Evolutionary conservation across 2,113 vertebrate species (phyloP).

Genomic region (Cricetomys ansorgei): DNA sequence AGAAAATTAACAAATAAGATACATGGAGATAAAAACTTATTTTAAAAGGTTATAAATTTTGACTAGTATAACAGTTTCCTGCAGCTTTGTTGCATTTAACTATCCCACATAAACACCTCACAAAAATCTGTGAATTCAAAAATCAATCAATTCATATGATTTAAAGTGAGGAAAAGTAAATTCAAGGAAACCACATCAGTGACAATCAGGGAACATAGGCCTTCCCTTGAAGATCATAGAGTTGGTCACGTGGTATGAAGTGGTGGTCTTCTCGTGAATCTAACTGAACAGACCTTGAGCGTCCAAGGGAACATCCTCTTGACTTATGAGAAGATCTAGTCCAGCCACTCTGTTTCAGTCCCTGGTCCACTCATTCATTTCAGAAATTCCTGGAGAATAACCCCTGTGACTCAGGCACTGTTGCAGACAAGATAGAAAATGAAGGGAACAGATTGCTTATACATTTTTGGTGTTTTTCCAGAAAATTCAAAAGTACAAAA

Average conservation of each 20-base stretch:
- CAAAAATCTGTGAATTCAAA: conserved; percentile 30
- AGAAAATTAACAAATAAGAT: conserved; percentile 42
- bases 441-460: background rate
- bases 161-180: background rate
- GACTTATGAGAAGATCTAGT: background rate
- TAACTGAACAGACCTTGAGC: background rate
- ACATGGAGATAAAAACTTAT: background rate
- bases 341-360: background rate
- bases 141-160: background rate
- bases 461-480: background rate
- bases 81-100: conserved; percentile 15
- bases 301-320: background rate
- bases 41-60: background rate
- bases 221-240: background rate
- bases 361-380: background rate
- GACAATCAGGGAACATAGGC: background rate
- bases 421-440: background rate
- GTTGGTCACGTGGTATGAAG: background rate
- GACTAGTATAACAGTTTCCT: background rate
- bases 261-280: background rate
- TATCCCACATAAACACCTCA: conserved; percentile 22
- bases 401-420: background rate
- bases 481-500: background rate
- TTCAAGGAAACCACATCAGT: background rate
- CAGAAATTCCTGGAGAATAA: background rate